phyloP scores from a whole-genome alignment of 53 echinoderm and acorn worm species.

The Arbacia lixula region DNA sequence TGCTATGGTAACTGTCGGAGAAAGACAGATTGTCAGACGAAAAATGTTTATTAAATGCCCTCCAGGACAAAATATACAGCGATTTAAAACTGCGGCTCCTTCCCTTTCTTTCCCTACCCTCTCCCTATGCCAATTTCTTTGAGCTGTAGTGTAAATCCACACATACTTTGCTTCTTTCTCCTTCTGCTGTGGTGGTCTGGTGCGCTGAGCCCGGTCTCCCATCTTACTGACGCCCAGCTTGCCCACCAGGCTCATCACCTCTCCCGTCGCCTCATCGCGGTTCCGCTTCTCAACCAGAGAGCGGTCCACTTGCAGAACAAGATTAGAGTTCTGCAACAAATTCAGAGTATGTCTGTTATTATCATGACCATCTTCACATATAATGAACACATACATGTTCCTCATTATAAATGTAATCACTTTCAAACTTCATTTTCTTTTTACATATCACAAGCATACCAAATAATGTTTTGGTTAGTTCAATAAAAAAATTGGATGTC shows the following conservation, averaged over 20 bases:
- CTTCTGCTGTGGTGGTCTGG: conserved; percentile 88
- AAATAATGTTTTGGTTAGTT: not conserved
- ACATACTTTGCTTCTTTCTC: conserved; percentile 89
- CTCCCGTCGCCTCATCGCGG: conserved; percentile 98
- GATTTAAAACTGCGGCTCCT: too few relatives aligned
- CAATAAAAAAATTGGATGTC: too few relatives aligned
- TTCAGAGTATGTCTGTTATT: not conserved
- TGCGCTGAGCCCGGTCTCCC: conserved; percentile 91
- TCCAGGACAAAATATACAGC: too few relatives aligned
- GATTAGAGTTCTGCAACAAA: conserved; percentile 86
- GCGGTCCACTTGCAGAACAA: conserved; percentile 96
- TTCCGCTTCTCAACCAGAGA: conserved; percentile 90
- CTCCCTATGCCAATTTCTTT: too few relatives aligned
- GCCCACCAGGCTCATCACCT: conserved; percentile 95
- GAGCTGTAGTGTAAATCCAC: too few relatives aligned
- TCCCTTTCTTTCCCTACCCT: too few relatives aligned
- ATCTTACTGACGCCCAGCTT: conserved; percentile 77
- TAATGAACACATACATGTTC: too few relatives aligned
- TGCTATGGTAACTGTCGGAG: too few relatives aligned
- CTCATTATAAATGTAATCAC: too few relatives aligned
- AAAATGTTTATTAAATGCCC: too few relatives aligned
- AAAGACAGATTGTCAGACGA: too few relatives aligned
- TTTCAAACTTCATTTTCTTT: not conserved
- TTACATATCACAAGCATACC: not conserved
- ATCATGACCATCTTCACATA: too few relatives aligned